Conservation (phyloP, 2,888 invertebrate species). For the Calameuta filiformis region DNA sequence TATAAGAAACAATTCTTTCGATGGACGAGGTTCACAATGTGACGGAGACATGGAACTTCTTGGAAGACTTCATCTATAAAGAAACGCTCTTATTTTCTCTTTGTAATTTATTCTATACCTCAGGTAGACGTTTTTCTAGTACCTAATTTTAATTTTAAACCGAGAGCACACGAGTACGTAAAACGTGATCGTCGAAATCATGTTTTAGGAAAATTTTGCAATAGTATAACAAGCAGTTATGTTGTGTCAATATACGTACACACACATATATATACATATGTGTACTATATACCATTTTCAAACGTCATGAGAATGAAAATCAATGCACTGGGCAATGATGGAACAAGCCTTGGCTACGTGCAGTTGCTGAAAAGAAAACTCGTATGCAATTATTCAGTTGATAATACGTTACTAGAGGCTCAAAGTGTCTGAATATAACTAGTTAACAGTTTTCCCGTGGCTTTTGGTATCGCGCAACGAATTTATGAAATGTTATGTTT, state of each 20-base stretch:
- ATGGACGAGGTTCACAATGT: slow-evolving; percentile 5
- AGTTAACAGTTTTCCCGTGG: background rate
- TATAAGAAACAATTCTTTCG: slow-evolving; percentile 13
- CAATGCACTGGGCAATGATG: background rate
- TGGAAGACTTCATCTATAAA: background rate
- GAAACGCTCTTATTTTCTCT: background rate
- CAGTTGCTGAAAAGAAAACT: background rate
- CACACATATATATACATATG: background rate
- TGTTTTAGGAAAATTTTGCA: background rate
- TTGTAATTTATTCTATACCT: background rate
- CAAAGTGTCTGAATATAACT: background rate
- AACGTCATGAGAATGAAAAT: background rate
- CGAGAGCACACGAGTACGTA: background rate
- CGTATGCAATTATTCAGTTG: background rate
- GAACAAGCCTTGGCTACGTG: background rate
- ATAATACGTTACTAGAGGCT: background rate
- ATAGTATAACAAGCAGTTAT: background rate
- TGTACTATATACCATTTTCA: background rate
- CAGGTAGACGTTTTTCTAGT: background rate
- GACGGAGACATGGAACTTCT: slow-evolving; percentile 17
- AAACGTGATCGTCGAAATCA: background rate
- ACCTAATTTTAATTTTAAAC: background rate
- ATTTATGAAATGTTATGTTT: background rate
- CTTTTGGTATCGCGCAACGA: background rate
- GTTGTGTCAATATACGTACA: background rate